phyloP scores from a whole-genome alignment of 2,888 invertebrate genomes.

The Isoperla grammatica region DNA sequence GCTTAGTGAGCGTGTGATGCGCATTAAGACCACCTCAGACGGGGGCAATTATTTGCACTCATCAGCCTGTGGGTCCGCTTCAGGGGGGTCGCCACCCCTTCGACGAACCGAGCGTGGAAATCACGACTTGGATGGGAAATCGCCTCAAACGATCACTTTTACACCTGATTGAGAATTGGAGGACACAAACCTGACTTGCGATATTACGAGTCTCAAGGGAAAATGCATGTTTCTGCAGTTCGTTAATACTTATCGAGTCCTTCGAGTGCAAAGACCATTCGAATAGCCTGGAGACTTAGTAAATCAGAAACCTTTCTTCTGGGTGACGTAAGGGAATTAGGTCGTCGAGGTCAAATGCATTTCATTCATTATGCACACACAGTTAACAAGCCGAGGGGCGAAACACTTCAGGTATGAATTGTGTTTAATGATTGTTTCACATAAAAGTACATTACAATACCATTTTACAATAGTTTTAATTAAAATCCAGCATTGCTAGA shows the following conservation, averaged over 20 bases:
- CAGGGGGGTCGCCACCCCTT: neutral
- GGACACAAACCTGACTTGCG: neutral
- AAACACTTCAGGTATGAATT: no score
- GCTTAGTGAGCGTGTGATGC: slow-evolving; percentile 13
- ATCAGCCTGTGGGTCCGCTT: slow-evolving; percentile 18
- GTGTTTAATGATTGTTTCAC: no score
- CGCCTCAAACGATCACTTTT: slow-evolving; percentile 1
- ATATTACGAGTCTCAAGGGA: neutral
- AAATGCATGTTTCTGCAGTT: neutral
- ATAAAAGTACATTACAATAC: no score
- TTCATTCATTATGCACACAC: no score
- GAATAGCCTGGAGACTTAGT: no score
- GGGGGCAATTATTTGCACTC: slow-evolving; percentile 19
- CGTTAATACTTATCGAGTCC: slow-evolving; percentile 1
- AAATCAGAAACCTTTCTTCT: no score
- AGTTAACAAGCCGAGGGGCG: no score
- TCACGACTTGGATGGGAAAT: neutral
- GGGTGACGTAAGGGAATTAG: no score
- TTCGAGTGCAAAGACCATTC: no score
- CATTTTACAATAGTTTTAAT: no score
- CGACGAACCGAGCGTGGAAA: neutral
- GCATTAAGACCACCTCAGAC: slow-evolving; percentile 22
- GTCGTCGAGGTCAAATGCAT: no score
- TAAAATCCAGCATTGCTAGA: no score
- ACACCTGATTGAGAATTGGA: slow-evolving; percentile 7